Evolutionary conservation across 2,888 invertebrate species (phyloP).

Genomic region (Lissocephala sabroskyi): DNA sequence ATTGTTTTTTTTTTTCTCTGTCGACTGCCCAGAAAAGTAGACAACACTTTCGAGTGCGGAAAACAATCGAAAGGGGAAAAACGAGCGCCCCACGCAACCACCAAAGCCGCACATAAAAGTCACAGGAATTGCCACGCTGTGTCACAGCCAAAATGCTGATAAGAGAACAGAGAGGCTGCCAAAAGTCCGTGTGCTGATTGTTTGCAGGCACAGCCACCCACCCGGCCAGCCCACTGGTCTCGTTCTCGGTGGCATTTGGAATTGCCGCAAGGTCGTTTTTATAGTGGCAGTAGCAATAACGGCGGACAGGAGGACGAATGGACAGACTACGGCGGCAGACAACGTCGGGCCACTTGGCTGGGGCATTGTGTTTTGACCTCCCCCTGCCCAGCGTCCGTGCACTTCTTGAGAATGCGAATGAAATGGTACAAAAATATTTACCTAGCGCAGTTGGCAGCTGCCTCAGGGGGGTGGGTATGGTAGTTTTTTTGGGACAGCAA

Average conservation of each 20-base stretch:
- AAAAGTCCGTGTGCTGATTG: conserved; percentile 47
- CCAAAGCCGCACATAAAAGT: conserved; percentile 61
- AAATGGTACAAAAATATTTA: conserved; percentile 67
- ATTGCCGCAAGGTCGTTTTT: conserved; percentile 59
- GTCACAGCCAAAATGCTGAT: conserved; percentile 54
- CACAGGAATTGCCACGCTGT: conserved; percentile 59
- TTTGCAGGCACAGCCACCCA: conserved; percentile 12
- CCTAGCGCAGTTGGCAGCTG: conserved; percentile 43
- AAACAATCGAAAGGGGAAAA: conserved; percentile 59
- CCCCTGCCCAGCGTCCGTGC: conserved; percentile 16
- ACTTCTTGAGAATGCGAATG: conserved; percentile 30
- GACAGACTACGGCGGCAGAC: no score
- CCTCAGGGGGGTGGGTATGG: no score
- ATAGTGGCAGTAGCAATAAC: conserved; percentile 53
- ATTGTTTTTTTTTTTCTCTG: no score
- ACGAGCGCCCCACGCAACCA: not conserved
- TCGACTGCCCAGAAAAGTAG: not conserved
- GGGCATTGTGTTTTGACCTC: conserved; percentile 55
- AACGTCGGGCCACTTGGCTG: no score
- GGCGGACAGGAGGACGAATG: no score
- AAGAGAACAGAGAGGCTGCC: conserved; percentile 44
- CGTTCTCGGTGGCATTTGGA: no score
- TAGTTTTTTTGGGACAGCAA: no score
- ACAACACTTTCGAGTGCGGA: no score
- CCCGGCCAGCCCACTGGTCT: no score